phyloP scores from a whole-genome alignment of 2,888 invertebrate species.

The Elysia crispata region DNA sequence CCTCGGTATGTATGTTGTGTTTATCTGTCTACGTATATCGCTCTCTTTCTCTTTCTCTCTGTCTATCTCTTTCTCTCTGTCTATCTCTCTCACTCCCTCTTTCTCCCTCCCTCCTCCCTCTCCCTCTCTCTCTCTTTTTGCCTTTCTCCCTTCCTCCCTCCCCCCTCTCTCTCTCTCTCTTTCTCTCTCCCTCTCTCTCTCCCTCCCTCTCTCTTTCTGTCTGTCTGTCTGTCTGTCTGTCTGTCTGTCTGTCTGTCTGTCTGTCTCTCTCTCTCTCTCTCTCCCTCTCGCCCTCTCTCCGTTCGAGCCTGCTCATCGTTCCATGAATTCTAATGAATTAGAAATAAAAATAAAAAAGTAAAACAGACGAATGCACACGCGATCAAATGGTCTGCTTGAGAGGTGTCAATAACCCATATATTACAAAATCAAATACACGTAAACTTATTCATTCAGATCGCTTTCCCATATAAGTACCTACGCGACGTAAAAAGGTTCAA shows the following conservation, averaged over 20 bases:
- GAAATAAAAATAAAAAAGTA: too few species aligned
- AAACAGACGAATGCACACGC: too few species aligned
- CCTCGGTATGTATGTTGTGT: neutral
- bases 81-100: conserved; percentile 13
- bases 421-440: too few species aligned
- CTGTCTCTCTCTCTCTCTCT: neutral
- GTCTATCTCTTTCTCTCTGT: conserved; percentile 12
- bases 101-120: neutral
- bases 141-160: neutral
- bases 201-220: neutral
- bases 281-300: neutral
- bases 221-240: neutral
- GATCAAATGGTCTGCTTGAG: too few species aligned
- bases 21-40: conserved; percentile 17
- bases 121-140: neutral
- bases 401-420: too few species aligned
- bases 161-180: conserved; percentile 11
- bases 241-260: neutral
- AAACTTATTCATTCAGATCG: too few species aligned
- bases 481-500: too few species aligned
- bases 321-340: too few species aligned
- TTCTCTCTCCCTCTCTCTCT: neutral
- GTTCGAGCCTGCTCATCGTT: too few species aligned
- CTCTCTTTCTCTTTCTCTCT: neutral
- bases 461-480: too few species aligned